Evolutionary conservation across 1,140 invertebrate species (phyloP), one percentile per base, ranked within the genome.

Genomic region (Drosophila willistoni): DNA sequence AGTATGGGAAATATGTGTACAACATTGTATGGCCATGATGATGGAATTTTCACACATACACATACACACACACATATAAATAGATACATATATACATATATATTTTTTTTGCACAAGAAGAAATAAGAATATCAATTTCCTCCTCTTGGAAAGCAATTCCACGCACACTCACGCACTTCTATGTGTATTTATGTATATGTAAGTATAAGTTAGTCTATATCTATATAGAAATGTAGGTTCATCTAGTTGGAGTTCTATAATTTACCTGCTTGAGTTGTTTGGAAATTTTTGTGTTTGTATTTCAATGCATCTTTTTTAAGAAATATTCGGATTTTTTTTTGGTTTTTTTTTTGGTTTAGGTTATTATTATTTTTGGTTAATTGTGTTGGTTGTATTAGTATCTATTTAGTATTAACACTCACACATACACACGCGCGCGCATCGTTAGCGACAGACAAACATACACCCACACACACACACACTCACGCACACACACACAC

Each of bases 71-170:
- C 64, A 71, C 62, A 34, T 25, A 61, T 66, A 73, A 56, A 64
- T 39, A 74, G 55, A 59, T 56, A 67, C 42, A 59, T 62, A 66
- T 41, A n/a, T 54, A 64, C 55, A 55, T 17, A 71, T 36, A 6
- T 33, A 2, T 2, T 34, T 75, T 78, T 78, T 82, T 82, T 73
- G 73, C 81, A 77, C 77, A 73, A 80, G 82, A 77, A 81, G 73
- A 80, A 85, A 85, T 78, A 85, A 80, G 81, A 85, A 85, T 85
- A 85, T 84, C 77, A 84, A 84, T 85, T 81, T 85, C 81, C 78
- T 78, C 68, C 78, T 78, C 71, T 78, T 81, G 78, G 78, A 81
- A 81, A 78, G 78, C 68, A 64, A 59, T 67, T 76, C 70, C 66
- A 79, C 61, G 64, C 67, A 55, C 68, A 76, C 73, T 65, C 71